Base-by-base conservation (phyloP, 2,888 invertebrate species). In the Lepidocyrtinus sp. region DNA sequence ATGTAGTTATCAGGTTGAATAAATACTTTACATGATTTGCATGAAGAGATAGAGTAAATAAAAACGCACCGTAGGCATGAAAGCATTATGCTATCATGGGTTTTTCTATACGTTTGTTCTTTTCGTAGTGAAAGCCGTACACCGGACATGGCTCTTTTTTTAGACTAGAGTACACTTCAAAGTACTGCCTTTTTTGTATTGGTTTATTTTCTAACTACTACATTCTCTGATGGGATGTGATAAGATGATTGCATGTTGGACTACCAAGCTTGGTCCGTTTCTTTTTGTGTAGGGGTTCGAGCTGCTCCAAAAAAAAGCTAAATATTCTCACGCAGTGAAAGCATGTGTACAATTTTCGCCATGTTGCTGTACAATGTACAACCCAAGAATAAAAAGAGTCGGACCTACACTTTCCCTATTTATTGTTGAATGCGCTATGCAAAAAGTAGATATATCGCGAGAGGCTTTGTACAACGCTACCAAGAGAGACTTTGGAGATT, bases 191-290 rank as follows among this genome's bases (percentile, higher is more conserved):
- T 19, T 59, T 59, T n/a, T 21, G 1, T 21, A 59, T 59, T 59
- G 22, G 9, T 21, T 19, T 59, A 22, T 12, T 12, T 9, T 1
- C 59, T 59, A 21, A 36, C 59, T 59, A 59, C 21, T 59, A 59
- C 59, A 59, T 15, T 7, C 59, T n/a, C n/a, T 59, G 59, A 59
- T 59, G 59, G 59, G 59, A 59, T 59, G 59, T 59, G 59, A 59
- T 59, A 59, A 9, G 59, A 59, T 59, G 59, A 59, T 59, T 59
- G 59, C 59, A 2, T 59, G 59, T 21, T 59, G 59, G 59, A 21
- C 59, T 59, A 2, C 50, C 17, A n/a, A 50, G 17, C 59, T 59
- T 12, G 36, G 5, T 36, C 12, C 22, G 59, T 59, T 21, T 59
- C 36, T 36, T 36, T 36, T 12, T 36, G 7, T 5, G 36, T 36